Percentiles rank a stretch among this genome's conserved stretches.
These are phyloP conservation scores for Apostichopus californicus DNA, from an alignment of 35 echinoderm and acorn worm species.

Conservation along the genomic window DNA sequence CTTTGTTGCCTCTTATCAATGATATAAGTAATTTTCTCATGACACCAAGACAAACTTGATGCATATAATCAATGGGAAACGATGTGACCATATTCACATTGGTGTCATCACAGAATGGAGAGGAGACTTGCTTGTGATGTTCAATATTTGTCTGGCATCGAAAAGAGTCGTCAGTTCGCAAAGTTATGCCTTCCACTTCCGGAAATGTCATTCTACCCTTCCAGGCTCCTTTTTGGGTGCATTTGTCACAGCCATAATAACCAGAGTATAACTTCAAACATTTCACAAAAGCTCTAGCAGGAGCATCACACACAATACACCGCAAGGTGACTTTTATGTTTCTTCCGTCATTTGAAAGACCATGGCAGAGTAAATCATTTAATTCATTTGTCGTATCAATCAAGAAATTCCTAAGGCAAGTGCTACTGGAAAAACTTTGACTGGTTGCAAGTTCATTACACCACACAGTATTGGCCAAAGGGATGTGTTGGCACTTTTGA, in stretches of 20 bases:
- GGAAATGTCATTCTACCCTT: slow-evolving; percentile 83
- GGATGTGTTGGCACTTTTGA: slow-evolving; percentile 39
- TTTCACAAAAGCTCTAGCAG: background rate
- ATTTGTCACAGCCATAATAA: slow-evolving; percentile 72
- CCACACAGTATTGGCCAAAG: slow-evolving; percentile 68
- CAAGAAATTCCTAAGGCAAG: slow-evolving; percentile 64
- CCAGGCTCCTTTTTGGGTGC: slow-evolving; percentile 65
- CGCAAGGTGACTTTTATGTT: slow-evolving; percentile 2
- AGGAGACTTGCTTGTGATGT: slow-evolving; percentile 35
- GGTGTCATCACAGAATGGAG: slow-evolving; percentile 26
- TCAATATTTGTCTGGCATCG: slow-evolving; percentile 49
- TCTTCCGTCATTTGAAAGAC: slow-evolving; percentile 45
- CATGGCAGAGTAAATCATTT: slow-evolving; percentile 23
- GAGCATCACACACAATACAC: too few relatives aligned
- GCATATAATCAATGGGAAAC: slow-evolving; percentile 59
- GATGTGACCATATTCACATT: background rate
- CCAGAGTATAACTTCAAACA: slow-evolving; percentile 57
- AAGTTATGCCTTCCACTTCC: slow-evolving; percentile 24
- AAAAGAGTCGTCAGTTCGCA: slow-evolving; percentile 68
- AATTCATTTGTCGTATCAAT: slow-evolving; percentile 57
- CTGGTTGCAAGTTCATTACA: slow-evolving; percentile 53
- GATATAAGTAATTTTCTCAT: slow-evolving; percentile 67
- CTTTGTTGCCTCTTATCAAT: slow-evolving; percentile 69
- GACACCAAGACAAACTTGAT: slow-evolving; percentile 70
- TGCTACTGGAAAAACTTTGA: slow-evolving; percentile 71